Conservation (phyloP, 2,888 invertebrate genomes). For the Spodoptera littoralis region DNA sequence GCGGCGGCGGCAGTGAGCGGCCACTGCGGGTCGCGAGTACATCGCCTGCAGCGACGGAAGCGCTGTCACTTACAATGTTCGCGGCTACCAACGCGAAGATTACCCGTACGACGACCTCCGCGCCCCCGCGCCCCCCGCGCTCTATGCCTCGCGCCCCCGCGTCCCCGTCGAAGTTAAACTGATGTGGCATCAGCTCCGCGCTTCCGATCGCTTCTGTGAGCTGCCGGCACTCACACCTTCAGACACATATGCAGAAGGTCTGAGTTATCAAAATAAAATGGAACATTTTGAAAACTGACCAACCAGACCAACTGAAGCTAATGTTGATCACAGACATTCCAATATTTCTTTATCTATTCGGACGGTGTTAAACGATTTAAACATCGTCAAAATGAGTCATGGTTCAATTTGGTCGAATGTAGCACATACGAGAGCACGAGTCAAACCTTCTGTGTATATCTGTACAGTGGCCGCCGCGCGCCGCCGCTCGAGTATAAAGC, state of each 20-base stretch:
- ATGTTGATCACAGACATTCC: too few relatives aligned
- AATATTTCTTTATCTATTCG: too few relatives aligned
- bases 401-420: too few relatives aligned
- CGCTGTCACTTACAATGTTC: slow-evolving; percentile 4
- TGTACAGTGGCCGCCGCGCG: neutral
- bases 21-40: too few relatives aligned
- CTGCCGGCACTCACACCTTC: neutral
- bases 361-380: too few relatives aligned
- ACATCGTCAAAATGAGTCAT: too few relatives aligned
- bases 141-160: neutral
- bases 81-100: neutral
- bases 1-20: too few relatives aligned
- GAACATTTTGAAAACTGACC: too few relatives aligned
- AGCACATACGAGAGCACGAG: neutral
- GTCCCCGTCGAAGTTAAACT: neutral
- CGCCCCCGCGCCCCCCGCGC: neutral
- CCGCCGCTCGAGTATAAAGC: slow-evolving; percentile 5
- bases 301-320: too few relatives aligned
- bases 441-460: neutral
- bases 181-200: slow-evolving; percentile 19
- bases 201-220: neutral
- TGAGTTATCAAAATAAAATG: too few relatives aligned
- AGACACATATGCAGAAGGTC: too few relatives aligned
- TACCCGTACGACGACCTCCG: neutral
- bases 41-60: neutral